Base-by-base conservation (phyloP, 1,140 invertebrate genomes). In the Caenorhabditis latens region DNA sequence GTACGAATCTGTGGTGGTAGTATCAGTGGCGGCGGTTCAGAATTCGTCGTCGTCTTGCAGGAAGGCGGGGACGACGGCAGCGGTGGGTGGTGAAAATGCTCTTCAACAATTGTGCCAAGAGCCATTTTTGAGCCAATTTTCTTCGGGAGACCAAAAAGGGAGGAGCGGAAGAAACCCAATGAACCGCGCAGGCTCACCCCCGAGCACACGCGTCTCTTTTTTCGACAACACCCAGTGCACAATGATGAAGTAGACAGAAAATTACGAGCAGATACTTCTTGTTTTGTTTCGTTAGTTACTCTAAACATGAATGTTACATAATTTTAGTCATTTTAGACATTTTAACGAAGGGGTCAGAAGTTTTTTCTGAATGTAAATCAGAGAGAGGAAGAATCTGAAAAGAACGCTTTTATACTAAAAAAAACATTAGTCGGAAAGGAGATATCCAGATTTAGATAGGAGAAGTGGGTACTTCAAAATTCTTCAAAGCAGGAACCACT, bases 31-130 rank as follows among this genome's bases (percentile, higher is more conserved):
- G 46, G 43, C 32, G 71, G 19, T 50, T 79, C 71, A 32, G 71
- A 13, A 24, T 13, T 11, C 46, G 71, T 79, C 24, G 71, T 79
- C 19, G n/a, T 53, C 46, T 79, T 79, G 40, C 71, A 79, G 4
- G 71, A 48, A 50, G n/a, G 83, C 55, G 55, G 55, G 9, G 83
- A 42, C 83, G 53, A 16, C 42, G 83, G 40, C 83, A 43, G 55
- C 13, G 40, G 83, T 48, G 55, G 42, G 32, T 79, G 71, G 46
- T 79, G 71, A 24, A 79, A 79, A 79, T 79, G 58, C 83, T 84
- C 83, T 84, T 84, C 83, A 58, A 84, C 83, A 84, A 84, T 84
- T 84, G 83, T 84, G 83, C 83, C 83, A 46, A 84, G 83, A n/a
- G 55, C 83, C 58, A 58, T 65, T 84, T 65, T 65, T 65, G 42